A percentile compares a stretch with the other conserved stretches of the same genome.
These are phyloP conservation scores for Mobula birostris DNA, from an alignment of 2,113 vertebrate genomes.

Conservation along the genomic window DNA sequence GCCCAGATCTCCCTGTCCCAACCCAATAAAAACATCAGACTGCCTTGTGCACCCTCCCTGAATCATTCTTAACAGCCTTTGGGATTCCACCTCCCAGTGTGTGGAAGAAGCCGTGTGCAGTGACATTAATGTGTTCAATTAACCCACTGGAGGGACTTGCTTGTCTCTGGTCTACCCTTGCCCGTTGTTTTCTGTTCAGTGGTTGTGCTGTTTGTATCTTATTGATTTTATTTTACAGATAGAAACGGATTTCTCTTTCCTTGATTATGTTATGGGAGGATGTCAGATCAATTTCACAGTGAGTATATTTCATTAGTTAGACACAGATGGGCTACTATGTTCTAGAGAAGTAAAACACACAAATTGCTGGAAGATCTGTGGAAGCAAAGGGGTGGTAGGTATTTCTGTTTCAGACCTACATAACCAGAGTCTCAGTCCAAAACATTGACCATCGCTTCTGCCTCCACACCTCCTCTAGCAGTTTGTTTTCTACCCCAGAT, in stretches of 20 bases:
- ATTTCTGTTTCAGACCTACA: too few relatives aligned
- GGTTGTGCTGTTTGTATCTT: neutral
- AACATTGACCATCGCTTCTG: too few relatives aligned
- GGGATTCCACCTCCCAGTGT: neutral
- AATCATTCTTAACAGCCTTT: neutral
- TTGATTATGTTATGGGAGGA: slow-evolving; percentile 76
- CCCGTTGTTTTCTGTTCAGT: neutral
- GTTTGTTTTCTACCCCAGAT: too few relatives aligned
- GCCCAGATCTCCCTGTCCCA: neutral
- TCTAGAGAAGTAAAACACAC: too few relatives aligned
- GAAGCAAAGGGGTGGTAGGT: too few relatives aligned
- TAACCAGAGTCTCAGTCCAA: too few relatives aligned
- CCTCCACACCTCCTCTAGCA: too few relatives aligned
- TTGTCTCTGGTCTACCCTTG: neutral
- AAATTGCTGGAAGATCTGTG: too few relatives aligned
- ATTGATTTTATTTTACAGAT: slow-evolving; percentile 49
- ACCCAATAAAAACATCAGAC: neutral
- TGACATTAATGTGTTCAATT: neutral
- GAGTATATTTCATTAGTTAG: slow-evolving; percentile 44
- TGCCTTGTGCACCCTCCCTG: neutral
- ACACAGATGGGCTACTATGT: too few relatives aligned
- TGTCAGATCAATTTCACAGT: slow-evolving; percentile 78
- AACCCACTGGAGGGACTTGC: neutral
- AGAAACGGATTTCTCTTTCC: slow-evolving; percentile 66
- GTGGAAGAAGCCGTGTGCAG: too few relatives aligned